Conservation (phyloP, 2,113 vertebrate genomes). For the Clinocottus analis region DNA sequence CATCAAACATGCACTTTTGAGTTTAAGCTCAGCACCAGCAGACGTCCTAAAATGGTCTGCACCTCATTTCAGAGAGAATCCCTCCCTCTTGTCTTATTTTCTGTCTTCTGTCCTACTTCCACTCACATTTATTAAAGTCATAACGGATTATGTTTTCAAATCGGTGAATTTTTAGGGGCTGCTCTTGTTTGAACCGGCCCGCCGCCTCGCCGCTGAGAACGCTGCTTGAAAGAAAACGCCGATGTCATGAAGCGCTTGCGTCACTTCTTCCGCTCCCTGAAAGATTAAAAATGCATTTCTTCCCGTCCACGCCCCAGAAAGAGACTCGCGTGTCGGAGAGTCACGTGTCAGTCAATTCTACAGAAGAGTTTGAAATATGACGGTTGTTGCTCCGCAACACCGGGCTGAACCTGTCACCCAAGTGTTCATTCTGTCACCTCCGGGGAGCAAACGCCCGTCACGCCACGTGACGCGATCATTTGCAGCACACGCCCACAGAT, state of each 20-base stretch:
- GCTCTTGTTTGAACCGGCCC: constrained; percentile 31
- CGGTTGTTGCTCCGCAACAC: neutral
- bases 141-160: constrained; percentile 25
- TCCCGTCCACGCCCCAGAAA: constrained; percentile 7
- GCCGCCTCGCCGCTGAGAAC: constrained; percentile 6
- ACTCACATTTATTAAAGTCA: constrained; percentile 36
- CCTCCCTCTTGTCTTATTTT: constrained; percentile 35
- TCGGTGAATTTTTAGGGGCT: constrained; percentile 47
- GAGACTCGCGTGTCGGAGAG: constrained; percentile 14
- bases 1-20: constrained; percentile 29
- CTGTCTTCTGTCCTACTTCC: constrained; percentile 60
- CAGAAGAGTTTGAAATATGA: constrained; percentile 7
- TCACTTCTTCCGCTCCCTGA: neutral
- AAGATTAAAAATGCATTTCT: constrained; percentile 50
- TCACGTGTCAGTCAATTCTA: constrained; percentile 25
- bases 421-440: constrained; percentile 31
- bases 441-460: neutral
- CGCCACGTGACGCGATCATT: neutral
- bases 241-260: constrained; percentile 32
- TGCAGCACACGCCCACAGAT: neutral
- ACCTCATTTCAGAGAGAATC: constrained; percentile 17
- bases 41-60: constrained; percentile 18
- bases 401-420: constrained; percentile 27
- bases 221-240: constrained; percentile 28
- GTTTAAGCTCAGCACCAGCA: constrained; percentile 21